Evolutionary conservation across 2,113 vertebrate species (phyloP), one percentile per base, ranked within the genome.

Genomic region (Pavo muticus): DNA sequence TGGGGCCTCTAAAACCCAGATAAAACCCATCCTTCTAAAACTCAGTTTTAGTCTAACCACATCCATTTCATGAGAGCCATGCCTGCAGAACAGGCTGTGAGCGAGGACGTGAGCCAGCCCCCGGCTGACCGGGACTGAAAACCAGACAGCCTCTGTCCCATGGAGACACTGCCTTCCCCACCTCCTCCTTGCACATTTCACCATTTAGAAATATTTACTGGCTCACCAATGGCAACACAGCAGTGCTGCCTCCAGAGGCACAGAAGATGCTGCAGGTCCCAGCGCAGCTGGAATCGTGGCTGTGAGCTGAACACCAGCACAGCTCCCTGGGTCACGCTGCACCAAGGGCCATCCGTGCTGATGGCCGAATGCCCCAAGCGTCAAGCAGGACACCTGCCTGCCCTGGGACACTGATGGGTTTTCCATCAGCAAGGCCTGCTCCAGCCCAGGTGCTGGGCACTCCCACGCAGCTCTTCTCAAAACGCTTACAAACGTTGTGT

Each of bases 41-140:
- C 65, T 84, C 6, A 14, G 70, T 94, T 94, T 80, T 57, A 96
- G 80, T 63, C 80, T 56, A 44, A 93, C 77, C 42, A 50, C 19
- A 16, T 67, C 32, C 37, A 39, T 84, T 69, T 94, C 91, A 94
- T 74, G 64, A 92, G 71, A 87, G 68, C 84, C 90, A 88, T 21
- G 40, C 60, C 75, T 75, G 72, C 61, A 68, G 84, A 93, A 19
- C 83, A 86, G 64, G 47, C 61, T 67, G 61, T 0, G 5, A 80
- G 67, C 6, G 6, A 71, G 75, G 64, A 54, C 6, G 70, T 64
- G 56, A 95, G 59, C 87, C 78, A 92, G 84, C 60, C 69, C 56
- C 1, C 1, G 50, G 60, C 0, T 90, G 91, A 90, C 60, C 21
- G 11, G 72, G 83, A 57, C 83, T 91, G 52, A 80, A 93, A 60